These are phyloP conservation scores for Neodiprion fabricii DNA, from an alignment of 1,140 invertebrate species.

Conservation along the genomic window DNA sequence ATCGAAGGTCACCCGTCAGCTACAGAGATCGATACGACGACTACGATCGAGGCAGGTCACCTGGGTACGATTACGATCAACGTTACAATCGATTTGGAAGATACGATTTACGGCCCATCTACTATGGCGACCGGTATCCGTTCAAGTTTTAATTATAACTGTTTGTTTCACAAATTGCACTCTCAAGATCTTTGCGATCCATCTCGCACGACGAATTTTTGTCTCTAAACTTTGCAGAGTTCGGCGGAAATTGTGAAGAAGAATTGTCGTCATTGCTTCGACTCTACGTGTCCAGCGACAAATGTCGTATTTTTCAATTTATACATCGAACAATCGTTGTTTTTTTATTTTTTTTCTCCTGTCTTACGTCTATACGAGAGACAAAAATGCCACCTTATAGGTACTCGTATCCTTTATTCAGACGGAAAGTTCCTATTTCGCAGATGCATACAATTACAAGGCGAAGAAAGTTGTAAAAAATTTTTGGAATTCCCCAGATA, in stretches of 20 bases:
- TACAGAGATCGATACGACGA: constrained; percentile 43
- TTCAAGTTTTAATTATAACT: constrained; percentile 2
- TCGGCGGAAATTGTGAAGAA: too few relatives aligned
- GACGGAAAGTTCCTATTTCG: too few relatives aligned
- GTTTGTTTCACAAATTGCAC: neutral
- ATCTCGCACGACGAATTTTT: neutral
- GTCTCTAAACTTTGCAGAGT: neutral
- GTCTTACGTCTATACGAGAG: too few relatives aligned
- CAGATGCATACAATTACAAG: too few relatives aligned
- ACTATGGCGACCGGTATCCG: constrained; percentile 31
- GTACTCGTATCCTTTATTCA: too few relatives aligned
- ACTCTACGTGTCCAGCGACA: too few relatives aligned
- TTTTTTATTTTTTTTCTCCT: too few relatives aligned
- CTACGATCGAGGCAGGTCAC: constrained; percentile 38
- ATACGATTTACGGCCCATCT: constrained; percentile 35
- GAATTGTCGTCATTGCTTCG: too few relatives aligned
- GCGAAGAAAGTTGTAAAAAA: too few relatives aligned
- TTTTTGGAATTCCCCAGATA: constrained; percentile 37
- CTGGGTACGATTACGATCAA: constrained; percentile 43
- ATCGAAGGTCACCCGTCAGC: constrained; percentile 38
- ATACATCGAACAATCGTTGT: too few relatives aligned
- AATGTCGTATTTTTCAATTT: too few relatives aligned
- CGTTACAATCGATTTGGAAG: constrained; percentile 41
- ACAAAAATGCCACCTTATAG: too few relatives aligned
- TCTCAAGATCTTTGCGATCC: neutral